These are phyloP conservation scores for Coregonus sp. DNA, from an alignment of 2,797 vertebrate species.

Conservation along the genomic window DNA sequence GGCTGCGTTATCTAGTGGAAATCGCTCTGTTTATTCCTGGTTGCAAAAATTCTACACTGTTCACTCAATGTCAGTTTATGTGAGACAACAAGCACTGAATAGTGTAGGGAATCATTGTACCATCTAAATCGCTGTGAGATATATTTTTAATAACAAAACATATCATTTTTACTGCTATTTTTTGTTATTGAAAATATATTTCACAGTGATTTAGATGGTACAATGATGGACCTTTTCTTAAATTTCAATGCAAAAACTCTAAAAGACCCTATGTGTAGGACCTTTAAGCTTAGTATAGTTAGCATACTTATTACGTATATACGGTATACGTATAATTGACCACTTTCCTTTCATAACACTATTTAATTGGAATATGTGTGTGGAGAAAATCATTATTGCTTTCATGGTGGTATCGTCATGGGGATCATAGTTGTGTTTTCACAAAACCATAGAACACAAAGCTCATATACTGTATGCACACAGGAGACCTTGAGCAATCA, in stretches of 20 bases:
- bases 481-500: neutral
- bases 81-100: too few species aligned
- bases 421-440: neutral
- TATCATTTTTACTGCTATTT: neutral
- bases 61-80: too few species aligned
- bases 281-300: too few species aligned
- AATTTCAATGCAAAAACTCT: too few species aligned
- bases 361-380: neutral
- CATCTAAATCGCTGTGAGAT: too few species aligned
- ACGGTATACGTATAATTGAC: neutral
- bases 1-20: too few species aligned
- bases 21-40: too few species aligned
- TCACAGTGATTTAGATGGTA: too few species aligned
- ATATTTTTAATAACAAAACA: too few species aligned
- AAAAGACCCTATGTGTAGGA: too few species aligned
- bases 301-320: neutral
- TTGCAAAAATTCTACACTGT: too few species aligned
- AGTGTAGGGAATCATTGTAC: too few species aligned
- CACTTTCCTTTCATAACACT: neutral
- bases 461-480: neutral
- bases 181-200: neutral
- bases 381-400: neutral
- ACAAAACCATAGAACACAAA: neutral
- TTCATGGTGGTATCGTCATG: neutral
- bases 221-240: neutral